phyloP scores from a whole-genome alignment of 1,140 invertebrate species.

The Anoplophora glabripennis region DNA sequence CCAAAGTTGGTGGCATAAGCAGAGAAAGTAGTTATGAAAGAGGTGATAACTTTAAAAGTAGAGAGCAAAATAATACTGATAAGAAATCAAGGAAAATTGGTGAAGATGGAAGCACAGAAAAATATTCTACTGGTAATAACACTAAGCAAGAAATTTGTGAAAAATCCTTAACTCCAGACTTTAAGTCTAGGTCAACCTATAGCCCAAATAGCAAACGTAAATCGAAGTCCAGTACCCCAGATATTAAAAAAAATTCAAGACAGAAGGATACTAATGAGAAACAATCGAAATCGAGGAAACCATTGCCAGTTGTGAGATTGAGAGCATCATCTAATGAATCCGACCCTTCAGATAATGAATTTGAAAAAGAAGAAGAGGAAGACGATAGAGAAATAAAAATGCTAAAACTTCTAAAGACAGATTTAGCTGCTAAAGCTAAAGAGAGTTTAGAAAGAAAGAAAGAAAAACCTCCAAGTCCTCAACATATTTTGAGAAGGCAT shows the following conservation, averaged over 20 bases:
- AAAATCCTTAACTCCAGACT: too few relatives aligned
- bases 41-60: too few relatives aligned
- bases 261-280: conserved; percentile 32
- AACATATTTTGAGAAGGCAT: conserved; percentile 10
- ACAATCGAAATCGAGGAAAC: conserved; percentile 40
- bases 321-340: conserved; percentile 59
- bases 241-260: conserved; percentile 32
- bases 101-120: too few relatives aligned
- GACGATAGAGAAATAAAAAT: conserved; percentile 59
- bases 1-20: too few relatives aligned
- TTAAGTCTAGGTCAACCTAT: too few relatives aligned
- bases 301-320: conserved; percentile 58
- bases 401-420: conserved; percentile 60
- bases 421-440: conserved; percentile 62
- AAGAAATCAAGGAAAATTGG: too few relatives aligned
- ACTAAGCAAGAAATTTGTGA: too few relatives aligned
- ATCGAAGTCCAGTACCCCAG: neutral
- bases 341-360: conserved; percentile 57
- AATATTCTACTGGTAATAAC: too few relatives aligned
- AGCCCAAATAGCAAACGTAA: too few relatives aligned
- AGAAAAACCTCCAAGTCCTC: conserved; percentile 31
- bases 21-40: neutral
- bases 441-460: conserved; percentile 55
- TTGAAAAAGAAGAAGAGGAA: conserved; percentile 47
- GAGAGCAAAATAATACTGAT: too few relatives aligned